A percentile compares a stretch with the other conserved stretches of the same genome.
phyloP scores from a whole-genome alignment of 2,888 invertebrate species.

The Acanthococcus lagerstroemiae region DNA sequence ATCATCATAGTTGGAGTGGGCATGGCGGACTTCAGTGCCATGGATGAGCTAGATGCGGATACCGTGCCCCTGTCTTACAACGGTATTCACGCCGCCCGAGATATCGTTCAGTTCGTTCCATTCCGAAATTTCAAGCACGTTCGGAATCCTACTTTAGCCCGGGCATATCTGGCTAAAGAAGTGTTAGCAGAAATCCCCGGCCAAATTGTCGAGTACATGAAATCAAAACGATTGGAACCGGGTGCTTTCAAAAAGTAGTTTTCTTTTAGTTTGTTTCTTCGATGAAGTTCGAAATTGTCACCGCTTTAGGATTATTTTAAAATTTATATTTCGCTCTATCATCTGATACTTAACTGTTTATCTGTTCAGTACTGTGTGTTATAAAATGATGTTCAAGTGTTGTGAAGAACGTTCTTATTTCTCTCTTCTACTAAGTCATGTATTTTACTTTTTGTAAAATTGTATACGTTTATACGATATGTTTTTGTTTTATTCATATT shows the following conservation, averaged over 20 bases:
- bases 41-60: constrained; percentile 53
- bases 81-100: constrained; percentile 46
- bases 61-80: constrained; percentile 41
- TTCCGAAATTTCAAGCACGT: constrained; percentile 42
- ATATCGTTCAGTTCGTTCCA: constrained; percentile 50
- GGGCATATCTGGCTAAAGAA: constrained; percentile 45
- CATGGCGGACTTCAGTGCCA: constrained; percentile 50
- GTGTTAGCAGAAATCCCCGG: constrained; percentile 50
- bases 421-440: too few species aligned
- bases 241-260: constrained; percentile 22
- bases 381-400: too few species aligned
- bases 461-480: too few species aligned
- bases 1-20: constrained; percentile 56
- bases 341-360: too few species aligned
- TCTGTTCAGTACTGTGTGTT: too few species aligned
- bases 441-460: too few species aligned
- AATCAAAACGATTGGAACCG: constrained; percentile 39
- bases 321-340: too few species aligned
- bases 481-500: too few species aligned
- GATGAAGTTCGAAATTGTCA: too few species aligned
- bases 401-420: too few species aligned
- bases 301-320: too few species aligned
- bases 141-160: constrained; percentile 35
- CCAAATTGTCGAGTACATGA: constrained; percentile 47
- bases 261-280: too few species aligned